Conservation (phyloP, 2,888 invertebrate genomes). For the Erpobdella octoculata region DNA sequence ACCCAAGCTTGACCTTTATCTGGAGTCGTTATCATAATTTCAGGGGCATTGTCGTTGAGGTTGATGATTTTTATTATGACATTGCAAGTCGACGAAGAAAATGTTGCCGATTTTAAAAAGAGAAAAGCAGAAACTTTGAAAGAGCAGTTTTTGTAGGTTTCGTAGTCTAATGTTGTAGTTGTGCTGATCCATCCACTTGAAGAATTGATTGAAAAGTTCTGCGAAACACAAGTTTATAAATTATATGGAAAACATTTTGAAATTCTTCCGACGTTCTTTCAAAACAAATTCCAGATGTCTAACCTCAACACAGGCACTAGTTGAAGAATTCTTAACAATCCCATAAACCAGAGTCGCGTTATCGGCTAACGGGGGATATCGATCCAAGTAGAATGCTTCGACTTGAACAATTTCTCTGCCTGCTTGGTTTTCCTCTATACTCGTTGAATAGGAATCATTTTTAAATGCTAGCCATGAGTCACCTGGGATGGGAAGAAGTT, state of each 20-base stretch:
- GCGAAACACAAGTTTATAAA: too few species aligned
- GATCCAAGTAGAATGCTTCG: not conserved
- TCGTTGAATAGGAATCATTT: not conserved
- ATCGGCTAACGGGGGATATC: not conserved
- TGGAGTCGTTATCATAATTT: not conserved
- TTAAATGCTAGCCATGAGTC: not conserved
- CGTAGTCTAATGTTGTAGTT: not conserved
- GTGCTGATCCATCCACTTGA: not conserved
- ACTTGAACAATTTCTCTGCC: not conserved
- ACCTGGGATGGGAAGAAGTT: not conserved
- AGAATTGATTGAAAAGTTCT: too few species aligned
- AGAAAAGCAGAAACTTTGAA: not conserved
- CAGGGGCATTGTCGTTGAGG: not conserved
- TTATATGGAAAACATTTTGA: too few species aligned
- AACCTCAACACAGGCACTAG: not conserved
- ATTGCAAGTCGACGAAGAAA: not conserved
- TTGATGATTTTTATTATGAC: not conserved
- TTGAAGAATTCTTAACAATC: not conserved
- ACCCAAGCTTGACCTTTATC: not conserved
- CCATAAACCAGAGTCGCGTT: not conserved
- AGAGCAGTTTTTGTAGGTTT: not conserved
- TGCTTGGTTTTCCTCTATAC: not conserved
- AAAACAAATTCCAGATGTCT: too few species aligned
- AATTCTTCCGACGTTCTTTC: too few species aligned
- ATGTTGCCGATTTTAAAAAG: not conserved